Evolutionary conservation across 2,888 invertebrate genomes (phyloP).

Genomic region (Cantharis flavilabris): DNA sequence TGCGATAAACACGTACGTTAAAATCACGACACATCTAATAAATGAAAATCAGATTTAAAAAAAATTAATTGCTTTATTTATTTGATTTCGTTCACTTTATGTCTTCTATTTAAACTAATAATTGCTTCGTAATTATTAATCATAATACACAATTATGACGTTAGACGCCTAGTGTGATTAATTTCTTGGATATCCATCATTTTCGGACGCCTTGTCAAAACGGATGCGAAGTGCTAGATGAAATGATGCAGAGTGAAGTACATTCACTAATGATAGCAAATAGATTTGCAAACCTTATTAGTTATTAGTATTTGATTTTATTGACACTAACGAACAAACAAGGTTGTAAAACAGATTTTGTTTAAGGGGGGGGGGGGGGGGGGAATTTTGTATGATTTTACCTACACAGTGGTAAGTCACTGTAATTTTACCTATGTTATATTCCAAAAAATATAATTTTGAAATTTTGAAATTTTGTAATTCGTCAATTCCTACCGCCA

Average conservation of each 20-base stretch:
- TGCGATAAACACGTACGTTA: not conserved
- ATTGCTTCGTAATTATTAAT: not conserved
- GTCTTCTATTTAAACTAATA: not conserved
- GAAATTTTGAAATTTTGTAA: too few species aligned
- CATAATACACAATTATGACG: not conserved
- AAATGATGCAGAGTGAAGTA: not conserved
- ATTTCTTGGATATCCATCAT: not conserved
- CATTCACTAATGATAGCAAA: not conserved
- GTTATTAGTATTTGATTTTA: not conserved
- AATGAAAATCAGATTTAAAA: not conserved
- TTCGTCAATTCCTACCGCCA: too few species aligned
- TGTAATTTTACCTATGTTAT: too few species aligned
- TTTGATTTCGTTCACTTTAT: not conserved
- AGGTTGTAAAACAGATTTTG: too few species aligned
- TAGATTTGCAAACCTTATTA: not conserved
- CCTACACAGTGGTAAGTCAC: too few species aligned
- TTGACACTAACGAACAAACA: not conserved
- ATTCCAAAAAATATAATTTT: too few species aligned
- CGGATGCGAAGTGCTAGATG: not conserved
- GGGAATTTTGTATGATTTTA: too few species aligned
- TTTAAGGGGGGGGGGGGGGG: too few species aligned
- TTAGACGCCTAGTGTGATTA: not conserved
- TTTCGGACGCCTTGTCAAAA: not conserved
- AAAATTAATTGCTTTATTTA: not conserved
- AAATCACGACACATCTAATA: not conserved